Evolutionary conservation across 2,888 invertebrate species (phyloP), one percentile per base, ranked within the genome.

Genomic region (Athalia circularis): DNA sequence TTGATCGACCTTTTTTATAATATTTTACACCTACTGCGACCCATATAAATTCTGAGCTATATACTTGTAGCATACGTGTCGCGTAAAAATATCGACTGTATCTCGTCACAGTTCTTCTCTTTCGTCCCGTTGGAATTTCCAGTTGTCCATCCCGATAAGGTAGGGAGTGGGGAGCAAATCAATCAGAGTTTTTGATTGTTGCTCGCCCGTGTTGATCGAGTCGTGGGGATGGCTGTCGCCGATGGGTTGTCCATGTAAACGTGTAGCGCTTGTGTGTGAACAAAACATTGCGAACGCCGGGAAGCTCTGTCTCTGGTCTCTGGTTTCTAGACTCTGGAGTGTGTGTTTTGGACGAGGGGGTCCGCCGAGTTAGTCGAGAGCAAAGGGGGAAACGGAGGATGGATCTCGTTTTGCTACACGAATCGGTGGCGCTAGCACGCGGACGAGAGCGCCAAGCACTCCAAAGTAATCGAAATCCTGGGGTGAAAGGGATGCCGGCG

Each of bases 151-250:
- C 29, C 29, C 59, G n/a, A n/a, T n/a, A 59, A 62, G 29, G 74
- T 13, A 76, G 67, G 29, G 29, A 29, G 47, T 15, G 52, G 52
- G 65, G 67, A 62, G 72, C 79, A 80, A 88, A 86, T 87, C 88
- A 88, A 88, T 87, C 87, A 85, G 81, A 85, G 85, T 80, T 83
- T 82, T 82, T 84, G 87, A 87, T 88, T 88, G 86, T 87, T 84
- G 81, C 81, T 80, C 80, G 82, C 80, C 81, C 80, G 79, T 86
- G 85, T 87, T 87, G 86, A 86, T 85, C 78, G 79, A 74, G 64
- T 79, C 68, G 80, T 80, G 80, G 77, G 75, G 65, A 61, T 77
- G 77, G 62, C 47, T 29, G 29, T 29, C 29, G 29, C 29, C 29
- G 29, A 29, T 29, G 29, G 61, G 59, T 59, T 9, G 47, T 62